Percentiles rank a stretch among this genome's conserved stretches.
These are phyloP conservation scores for Psammodynastes pulverulentus DNA, from an alignment of 2,113 vertebrate genomes.

Conservation along the genomic window DNA sequence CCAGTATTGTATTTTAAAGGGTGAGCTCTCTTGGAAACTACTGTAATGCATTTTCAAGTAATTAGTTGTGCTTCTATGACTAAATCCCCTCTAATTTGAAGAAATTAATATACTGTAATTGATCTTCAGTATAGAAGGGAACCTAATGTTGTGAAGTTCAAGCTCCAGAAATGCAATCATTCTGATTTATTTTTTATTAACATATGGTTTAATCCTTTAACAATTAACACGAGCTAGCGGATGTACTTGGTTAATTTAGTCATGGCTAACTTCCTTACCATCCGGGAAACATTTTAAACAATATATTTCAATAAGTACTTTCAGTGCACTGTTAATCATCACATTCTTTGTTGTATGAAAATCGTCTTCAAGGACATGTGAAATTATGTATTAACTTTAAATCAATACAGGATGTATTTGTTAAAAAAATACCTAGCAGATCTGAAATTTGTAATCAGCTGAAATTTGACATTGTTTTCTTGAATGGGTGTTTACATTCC, in stretches of 20 bases:
- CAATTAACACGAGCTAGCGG: not conserved
- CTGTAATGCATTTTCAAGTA: no score
- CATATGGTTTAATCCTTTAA: not conserved
- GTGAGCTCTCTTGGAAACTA: not conserved
- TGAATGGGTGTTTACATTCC: accelerated
- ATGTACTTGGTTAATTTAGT: not conserved
- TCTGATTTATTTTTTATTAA: not conserved
- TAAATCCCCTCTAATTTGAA: not conserved
- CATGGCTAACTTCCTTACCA: not conserved
- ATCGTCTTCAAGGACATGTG: not conserved
- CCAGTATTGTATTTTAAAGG: not conserved
- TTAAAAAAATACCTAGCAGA: not conserved
- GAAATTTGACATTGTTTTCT: not conserved
- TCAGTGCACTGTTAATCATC: not conserved
- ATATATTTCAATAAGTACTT: not conserved
- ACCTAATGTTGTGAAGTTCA: not conserved
- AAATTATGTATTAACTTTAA: not conserved
- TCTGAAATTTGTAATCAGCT: not conserved
- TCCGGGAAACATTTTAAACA: not conserved
- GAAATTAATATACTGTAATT: not conserved
- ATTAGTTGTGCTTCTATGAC: not conserved
- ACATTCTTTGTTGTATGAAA: not conserved
- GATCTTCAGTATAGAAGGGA: not conserved
- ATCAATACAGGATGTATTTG: not conserved
- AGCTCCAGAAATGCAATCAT: not conserved